Conservation (phyloP, 2,797 vertebrate species). For the Eidolon dupreanum region DNA sequence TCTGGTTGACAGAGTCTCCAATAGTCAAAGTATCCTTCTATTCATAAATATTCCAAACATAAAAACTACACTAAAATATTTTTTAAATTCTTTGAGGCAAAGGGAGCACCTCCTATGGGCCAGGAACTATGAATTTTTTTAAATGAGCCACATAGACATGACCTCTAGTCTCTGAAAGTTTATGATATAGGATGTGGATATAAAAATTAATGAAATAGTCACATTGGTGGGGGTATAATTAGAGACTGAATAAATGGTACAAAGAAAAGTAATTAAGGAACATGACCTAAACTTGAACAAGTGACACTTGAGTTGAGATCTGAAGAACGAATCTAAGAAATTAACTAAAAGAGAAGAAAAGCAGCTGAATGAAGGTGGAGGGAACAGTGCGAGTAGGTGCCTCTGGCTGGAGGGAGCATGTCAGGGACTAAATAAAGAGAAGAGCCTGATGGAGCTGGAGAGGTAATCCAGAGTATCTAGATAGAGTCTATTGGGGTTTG, state of each 20-base stretch:
- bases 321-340: slow-evolving; percentile 22
- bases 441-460: background rate
- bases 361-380: background rate
- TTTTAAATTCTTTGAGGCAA: slow-evolving; percentile 47
- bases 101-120: background rate
- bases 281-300: slow-evolving; percentile 40
- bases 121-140: background rate
- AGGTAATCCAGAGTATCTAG: background rate
- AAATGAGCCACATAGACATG: background rate
- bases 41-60: slow-evolving; percentile 11
- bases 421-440: background rate
- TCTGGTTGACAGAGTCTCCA: slow-evolving; percentile 29
- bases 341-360: background rate
- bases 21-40: slow-evolving; percentile 48
- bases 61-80: background rate
- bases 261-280: slow-evolving; percentile 57
- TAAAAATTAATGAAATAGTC: slow-evolving; percentile 67
- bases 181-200: slow-evolving; percentile 5
- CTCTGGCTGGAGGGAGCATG: background rate
- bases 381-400: accelerated
- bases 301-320: slow-evolving; percentile 4
- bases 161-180: slow-evolving; percentile 40
- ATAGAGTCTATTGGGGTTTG: background rate
- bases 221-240: slow-evolving; percentile 36
- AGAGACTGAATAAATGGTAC: slow-evolving; percentile 55